Evolutionary conservation across 2,113 vertebrate genomes (phyloP).

Genomic region (Bujurquina vittata): DNA sequence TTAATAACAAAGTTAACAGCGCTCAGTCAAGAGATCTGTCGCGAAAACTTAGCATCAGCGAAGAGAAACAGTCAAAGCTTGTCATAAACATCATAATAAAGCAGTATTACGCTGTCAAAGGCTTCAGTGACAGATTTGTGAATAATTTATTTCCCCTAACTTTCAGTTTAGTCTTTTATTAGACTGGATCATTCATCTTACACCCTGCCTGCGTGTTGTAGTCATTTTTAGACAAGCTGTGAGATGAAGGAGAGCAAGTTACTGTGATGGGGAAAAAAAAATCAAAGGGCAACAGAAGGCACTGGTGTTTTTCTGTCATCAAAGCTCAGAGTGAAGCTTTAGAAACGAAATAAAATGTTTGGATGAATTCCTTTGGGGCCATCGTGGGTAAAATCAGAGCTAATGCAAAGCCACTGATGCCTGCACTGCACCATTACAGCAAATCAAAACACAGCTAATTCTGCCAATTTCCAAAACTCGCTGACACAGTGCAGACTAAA

Average conservation of each 20-base stretch:
- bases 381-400: constrained; percentile 38
- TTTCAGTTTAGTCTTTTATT: constrained; percentile 11
- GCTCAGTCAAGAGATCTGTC: not conserved
- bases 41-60: not conserved
- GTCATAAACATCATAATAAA: constrained; percentile 4
- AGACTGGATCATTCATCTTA: constrained; percentile 10
- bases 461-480: constrained; percentile 23
- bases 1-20: not conserved
- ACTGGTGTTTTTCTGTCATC: constrained; percentile 38
- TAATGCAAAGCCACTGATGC: constrained; percentile 55
- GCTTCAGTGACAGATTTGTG: not conserved
- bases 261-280: not conserved
- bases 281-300: constrained; percentile 27
- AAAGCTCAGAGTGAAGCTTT: constrained; percentile 46
- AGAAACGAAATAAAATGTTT: constrained; percentile 57
- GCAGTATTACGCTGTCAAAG: not conserved
- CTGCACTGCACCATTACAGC: constrained; percentile 14
- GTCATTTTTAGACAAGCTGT: constrained; percentile 31
- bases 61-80: constrained; percentile 6
- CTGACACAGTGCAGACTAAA: constrained; percentile 37
- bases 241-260: constrained; percentile 35
- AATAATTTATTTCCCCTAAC: constrained; percentile 15
- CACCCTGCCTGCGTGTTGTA: constrained; percentile 14
- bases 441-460: constrained; percentile 43
- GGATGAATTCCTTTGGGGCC: constrained; percentile 47